Evolutionary conservation across 2,797 vertebrate genomes (phyloP).

Genomic region (Girardinus metallicus): DNA sequence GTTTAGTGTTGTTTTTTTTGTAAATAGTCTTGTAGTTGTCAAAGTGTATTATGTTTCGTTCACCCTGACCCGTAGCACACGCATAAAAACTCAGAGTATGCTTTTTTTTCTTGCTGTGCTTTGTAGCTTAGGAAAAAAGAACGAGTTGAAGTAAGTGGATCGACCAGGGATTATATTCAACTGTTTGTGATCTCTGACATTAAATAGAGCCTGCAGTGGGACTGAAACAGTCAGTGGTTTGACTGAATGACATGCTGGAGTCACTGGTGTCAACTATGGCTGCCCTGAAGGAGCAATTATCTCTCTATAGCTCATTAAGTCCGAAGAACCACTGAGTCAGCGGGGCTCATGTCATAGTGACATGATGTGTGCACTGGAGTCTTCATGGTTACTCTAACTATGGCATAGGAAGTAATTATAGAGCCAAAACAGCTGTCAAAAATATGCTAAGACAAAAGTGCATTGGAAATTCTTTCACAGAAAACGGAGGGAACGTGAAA

Average conservation of each 20-base stretch:
- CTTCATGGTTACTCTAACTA: neutral
- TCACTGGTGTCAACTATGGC: constrained; percentile 47
- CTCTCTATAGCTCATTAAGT: constrained; percentile 56
- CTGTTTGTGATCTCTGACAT: constrained; percentile 17
- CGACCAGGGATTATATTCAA: constrained; percentile 27
- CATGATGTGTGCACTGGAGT: constrained; percentile 4
- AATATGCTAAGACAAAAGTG: neutral
- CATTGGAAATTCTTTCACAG: neutral
- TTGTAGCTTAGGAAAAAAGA: constrained; percentile 11
- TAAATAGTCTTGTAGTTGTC: constrained; percentile 5
- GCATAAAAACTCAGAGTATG: constrained; percentile 12
- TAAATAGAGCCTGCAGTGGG: constrained; percentile 24
- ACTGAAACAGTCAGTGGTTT: constrained; percentile 30
- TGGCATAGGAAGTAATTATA: neutral
- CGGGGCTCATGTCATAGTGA: neutral
- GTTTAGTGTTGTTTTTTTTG: constrained; percentile 11
- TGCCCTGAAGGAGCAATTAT: constrained; percentile 70
- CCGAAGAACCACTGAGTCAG: constrained; percentile 37
- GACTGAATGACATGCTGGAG: constrained; percentile 47
- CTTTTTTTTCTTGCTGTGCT: neutral
- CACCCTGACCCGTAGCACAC: constrained; percentile 3
- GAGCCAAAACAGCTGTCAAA: neutral
- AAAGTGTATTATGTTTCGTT: constrained; percentile 4
- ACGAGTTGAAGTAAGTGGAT: constrained; percentile 47
- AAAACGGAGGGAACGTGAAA: neutral